Evolutionary conservation across 2,888 invertebrate genomes (phyloP).

Genomic region (Steromphala cineraria): DNA sequence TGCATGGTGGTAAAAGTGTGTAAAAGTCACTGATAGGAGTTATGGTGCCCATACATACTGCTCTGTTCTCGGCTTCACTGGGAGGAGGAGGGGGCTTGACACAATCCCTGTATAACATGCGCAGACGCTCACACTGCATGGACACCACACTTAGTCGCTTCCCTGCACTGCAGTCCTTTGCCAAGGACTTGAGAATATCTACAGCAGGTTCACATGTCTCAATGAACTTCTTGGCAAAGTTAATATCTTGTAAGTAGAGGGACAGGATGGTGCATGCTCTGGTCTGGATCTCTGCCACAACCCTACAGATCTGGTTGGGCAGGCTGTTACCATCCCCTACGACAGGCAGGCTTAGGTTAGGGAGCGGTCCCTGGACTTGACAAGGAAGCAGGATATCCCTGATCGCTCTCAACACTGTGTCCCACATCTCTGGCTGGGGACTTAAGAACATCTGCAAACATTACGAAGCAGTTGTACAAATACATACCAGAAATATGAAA

Average conservation of each 20-base stretch:
- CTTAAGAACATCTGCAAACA: slow-evolving; percentile 61
- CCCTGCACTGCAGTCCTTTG: slow-evolving; percentile 73
- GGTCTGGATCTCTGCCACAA: slow-evolving; percentile 74
- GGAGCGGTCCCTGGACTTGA: slow-evolving; percentile 57
- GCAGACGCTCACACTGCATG: slow-evolving; percentile 69
- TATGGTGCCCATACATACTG: slow-evolving; percentile 48
- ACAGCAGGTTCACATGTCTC: slow-evolving; percentile 70
- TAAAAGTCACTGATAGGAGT: too few species aligned
- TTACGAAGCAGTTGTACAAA: too few species aligned
- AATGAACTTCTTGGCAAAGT: slow-evolving; percentile 71
- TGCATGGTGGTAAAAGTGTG: too few species aligned
- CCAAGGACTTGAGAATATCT: slow-evolving; percentile 72
- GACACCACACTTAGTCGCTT: slow-evolving; percentile 66
- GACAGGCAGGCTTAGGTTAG: slow-evolving; percentile 61
- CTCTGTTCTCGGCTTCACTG: slow-evolving; percentile 62
- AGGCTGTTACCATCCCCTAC: slow-evolving; percentile 69
- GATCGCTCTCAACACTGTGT: slow-evolving; percentile 68
- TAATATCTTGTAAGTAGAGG: slow-evolving; percentile 66
- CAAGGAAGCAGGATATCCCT: slow-evolving; percentile 63
- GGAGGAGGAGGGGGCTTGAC: slow-evolving; percentile 75
- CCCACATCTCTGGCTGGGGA: slow-evolving; percentile 65
- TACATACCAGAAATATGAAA: too few species aligned
- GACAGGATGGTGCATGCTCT: slow-evolving; percentile 72
- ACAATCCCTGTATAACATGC: slow-evolving; percentile 75
- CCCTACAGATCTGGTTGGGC: slow-evolving; percentile 72